Evolutionary conservation across 2,888 invertebrate genomes (phyloP), one percentile per base, ranked within the genome.

Genomic region (Cheilosia variabilis): DNA sequence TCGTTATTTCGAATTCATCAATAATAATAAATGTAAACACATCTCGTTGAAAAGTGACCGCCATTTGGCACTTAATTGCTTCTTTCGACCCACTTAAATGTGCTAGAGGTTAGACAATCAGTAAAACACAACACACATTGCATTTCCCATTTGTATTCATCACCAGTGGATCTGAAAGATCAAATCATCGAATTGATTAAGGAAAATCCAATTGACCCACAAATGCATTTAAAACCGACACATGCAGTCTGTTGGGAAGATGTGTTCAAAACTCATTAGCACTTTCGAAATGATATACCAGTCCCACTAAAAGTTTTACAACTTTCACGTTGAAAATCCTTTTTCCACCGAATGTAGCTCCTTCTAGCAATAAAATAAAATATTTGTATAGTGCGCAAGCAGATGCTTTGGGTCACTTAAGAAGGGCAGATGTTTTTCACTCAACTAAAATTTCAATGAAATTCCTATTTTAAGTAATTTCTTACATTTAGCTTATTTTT

Each of bases 241-340:
- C 22, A 34, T 50, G 22, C 65, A 52, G 10, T 50, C 17, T 1
- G 24, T 10, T 19, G 43, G 52, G 50, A 6, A 10, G 37, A 19
- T 19, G 7, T 58, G 58, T 68, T 60, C 13, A 19, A 75, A 75
- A 57, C 47, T 65, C 77, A 77, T 77, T 77, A 77, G 53, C 77
- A 72, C 77, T 82, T 34, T 62, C 22, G 50, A 82, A 71, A 65
- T 63, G 24, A 52, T 69, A 53, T 77, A 19, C 58, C 50, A 72
- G 10, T 41, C 50, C 47, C 57, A 58, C 72, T 76, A 76, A 76
- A 77, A 45, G 7, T 66, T 72, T 82, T 53, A 82, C 65, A 76
- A 69, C 58, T 65, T 52, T 58, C 7, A 17, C 57, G 50, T 10
- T 52, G 27, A 27, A 58, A 52, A 60, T 66, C 65, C 53, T 66